These are phyloP conservation scores for Castor canadensis DNA, from an alignment of 2,113 vertebrate genomes.

Conservation along the genomic window DNA sequence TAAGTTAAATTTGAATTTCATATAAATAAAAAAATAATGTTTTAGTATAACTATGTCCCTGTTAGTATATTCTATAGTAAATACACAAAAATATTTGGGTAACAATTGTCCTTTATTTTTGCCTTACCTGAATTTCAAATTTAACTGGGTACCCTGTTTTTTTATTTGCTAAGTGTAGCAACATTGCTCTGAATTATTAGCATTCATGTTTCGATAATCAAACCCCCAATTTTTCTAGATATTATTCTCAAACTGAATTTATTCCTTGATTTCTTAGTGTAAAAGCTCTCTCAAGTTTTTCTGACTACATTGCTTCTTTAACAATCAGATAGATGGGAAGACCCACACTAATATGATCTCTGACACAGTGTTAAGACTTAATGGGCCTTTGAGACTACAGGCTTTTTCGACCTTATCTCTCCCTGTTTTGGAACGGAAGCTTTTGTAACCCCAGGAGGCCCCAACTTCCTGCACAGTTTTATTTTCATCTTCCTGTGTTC, in stretches of 20 bases:
- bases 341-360: neutral
- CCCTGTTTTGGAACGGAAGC: neutral
- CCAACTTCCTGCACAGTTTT: neutral
- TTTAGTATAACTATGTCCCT: neutral
- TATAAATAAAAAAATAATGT: neutral
- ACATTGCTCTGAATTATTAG: neutral
- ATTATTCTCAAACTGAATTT: neutral
- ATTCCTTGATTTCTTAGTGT: neutral
- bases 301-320: neutral
- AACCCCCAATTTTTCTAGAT: neutral
- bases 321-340: neutral
- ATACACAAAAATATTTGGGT: neutral
- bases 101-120: neutral
- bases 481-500: neutral
- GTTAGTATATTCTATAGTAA: too few relatives aligned
- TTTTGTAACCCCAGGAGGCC: neutral
- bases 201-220: neutral
- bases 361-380: slow-evolving; percentile 8
- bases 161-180: slow-evolving; percentile 8
- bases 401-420: neutral
- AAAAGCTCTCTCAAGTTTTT: neutral
- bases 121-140: neutral
- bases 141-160: neutral
- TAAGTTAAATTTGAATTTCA: neutral
- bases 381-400: neutral